phyloP scores from a whole-genome alignment of 2,888 invertebrate genomes.

The Dyspetes luteomarginatus region DNA sequence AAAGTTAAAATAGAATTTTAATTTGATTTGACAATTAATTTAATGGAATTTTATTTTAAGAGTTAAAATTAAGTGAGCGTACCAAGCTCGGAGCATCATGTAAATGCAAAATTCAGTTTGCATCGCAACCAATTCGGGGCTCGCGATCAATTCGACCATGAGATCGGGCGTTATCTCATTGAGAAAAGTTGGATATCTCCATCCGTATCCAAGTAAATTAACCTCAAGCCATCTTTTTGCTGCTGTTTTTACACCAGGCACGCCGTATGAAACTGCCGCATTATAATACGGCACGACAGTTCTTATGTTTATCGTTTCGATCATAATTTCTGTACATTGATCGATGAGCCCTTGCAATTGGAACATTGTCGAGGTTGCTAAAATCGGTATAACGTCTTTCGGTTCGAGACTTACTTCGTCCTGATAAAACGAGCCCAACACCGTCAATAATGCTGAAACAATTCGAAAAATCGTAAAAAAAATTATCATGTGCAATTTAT shows the following conservation, averaged over 20 bases:
- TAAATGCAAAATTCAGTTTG: slow-evolving; percentile 92
- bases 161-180: slow-evolving; percentile 87
- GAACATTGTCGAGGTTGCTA: slow-evolving; percentile 90
- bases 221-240: slow-evolving; percentile 89
- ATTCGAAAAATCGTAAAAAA: slow-evolving; percentile 31
- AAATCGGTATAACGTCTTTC: slow-evolving; percentile 87
- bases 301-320: slow-evolving; percentile 89
- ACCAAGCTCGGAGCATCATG: slow-evolving; percentile 89
- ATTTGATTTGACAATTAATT: too few relatives aligned
- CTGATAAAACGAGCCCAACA: slow-evolving; percentile 90
- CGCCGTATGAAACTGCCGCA: slow-evolving; percentile 88
- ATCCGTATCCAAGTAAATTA: slow-evolving; percentile 87
- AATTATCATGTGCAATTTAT: too few relatives aligned
- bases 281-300: slow-evolving; percentile 89
- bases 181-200: slow-evolving; percentile 85
- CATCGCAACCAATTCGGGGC: slow-evolving; percentile 89
- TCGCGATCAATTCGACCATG: slow-evolving; percentile 87
- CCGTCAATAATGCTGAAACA: slow-evolving; percentile 87
- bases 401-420: slow-evolving; percentile 90
- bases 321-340: slow-evolving; percentile 90
- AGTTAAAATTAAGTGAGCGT: too few relatives aligned
- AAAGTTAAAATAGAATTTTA: too few relatives aligned
- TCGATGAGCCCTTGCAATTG: slow-evolving; percentile 90
- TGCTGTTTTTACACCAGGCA: slow-evolving; percentile 86
- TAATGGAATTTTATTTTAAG: too few relatives aligned